A percentile compares a stretch with the other conserved stretches of the same genome.
Evolutionary conservation across 2,888 invertebrate genomes (phyloP).

Genomic region (Mythimna vitellina): DNA sequence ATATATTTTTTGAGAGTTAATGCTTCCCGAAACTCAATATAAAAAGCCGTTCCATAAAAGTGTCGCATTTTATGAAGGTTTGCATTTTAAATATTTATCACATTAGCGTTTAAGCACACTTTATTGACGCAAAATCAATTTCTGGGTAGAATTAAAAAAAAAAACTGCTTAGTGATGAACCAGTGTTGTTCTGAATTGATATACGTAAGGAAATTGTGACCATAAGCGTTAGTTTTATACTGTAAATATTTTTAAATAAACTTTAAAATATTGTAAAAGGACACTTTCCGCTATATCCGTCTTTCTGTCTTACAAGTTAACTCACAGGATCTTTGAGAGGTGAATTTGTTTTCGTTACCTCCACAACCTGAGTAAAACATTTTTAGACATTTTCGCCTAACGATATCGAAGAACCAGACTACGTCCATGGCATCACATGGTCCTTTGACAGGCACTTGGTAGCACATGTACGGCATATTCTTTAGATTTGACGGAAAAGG

Average conservation of each 20-base stretch:
- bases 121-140: conserved; percentile 3
- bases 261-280: background rate
- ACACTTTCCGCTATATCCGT: conserved; percentile 59
- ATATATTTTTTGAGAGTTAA: conserved; percentile 55
- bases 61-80: conserved; percentile 25
- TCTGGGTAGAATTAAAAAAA: background rate
- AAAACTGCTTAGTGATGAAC: background rate
- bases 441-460: conserved; percentile 82
- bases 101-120: conserved; percentile 23
- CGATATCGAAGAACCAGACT: conserved; percentile 83
- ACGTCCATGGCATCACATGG: conserved; percentile 76
- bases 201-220: background rate
- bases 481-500: conserved; percentile 81
- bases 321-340: conserved; percentile 71
- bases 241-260: background rate
- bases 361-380: conserved; percentile 88
- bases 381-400: conserved; percentile 80
- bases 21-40: conserved; percentile 39
- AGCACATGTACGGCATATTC: conserved; percentile 85
- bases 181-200: conserved; percentile 3
- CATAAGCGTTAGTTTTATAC: background rate
- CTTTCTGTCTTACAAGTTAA: conserved; percentile 74
- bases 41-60: conserved; percentile 48
- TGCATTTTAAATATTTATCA: conserved; percentile 45
- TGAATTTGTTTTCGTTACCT: conserved; percentile 85